phyloP scores from a whole-genome alignment of 2,888 invertebrate species.

The Sphaerolaimus hirsutus region DNA sequence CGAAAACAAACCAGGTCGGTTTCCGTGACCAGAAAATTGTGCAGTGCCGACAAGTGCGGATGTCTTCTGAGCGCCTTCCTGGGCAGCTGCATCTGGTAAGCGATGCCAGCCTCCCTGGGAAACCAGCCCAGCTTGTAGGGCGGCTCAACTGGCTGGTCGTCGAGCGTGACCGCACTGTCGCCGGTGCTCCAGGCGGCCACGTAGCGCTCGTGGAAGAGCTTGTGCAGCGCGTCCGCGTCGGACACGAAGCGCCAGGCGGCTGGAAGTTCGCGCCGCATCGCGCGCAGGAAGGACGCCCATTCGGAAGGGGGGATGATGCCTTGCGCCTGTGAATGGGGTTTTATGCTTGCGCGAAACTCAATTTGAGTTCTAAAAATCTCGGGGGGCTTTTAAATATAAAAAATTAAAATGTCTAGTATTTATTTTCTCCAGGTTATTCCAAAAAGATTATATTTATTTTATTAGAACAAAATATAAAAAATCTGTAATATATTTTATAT shows the following conservation, averaged over 20 bases:
- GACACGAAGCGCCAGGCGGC: not conserved
- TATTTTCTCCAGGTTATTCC: too few species aligned
- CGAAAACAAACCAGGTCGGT: constrained; percentile 44
- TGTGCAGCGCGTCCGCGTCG: not conserved
- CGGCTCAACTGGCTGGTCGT: not conserved
- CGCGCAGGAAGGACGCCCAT: not conserved
- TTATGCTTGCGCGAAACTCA: too few species aligned
- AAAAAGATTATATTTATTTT: too few species aligned
- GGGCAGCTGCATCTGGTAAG: not conserved
- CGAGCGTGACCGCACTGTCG: not conserved
- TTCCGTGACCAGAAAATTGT: constrained; percentile 81
- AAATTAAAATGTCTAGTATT: too few species aligned
- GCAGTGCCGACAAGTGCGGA: constrained; percentile 33
- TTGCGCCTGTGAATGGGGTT: not conserved
- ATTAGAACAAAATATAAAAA: too few species aligned
- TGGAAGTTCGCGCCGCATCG: not conserved
- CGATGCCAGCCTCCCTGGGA: not conserved
- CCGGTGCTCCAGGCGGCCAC: too few species aligned
- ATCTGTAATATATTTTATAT: too few species aligned
- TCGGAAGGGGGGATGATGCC: not conserved
- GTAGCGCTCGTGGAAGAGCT: not conserved
- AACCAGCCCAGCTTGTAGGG: too few species aligned
- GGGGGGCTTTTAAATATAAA: too few species aligned
- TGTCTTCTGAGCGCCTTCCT: not conserved
- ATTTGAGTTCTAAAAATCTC: too few species aligned